Base-by-base conservation (phyloP, 2,797 vertebrate genomes). In the Neomorphus geoffroyi region DNA sequence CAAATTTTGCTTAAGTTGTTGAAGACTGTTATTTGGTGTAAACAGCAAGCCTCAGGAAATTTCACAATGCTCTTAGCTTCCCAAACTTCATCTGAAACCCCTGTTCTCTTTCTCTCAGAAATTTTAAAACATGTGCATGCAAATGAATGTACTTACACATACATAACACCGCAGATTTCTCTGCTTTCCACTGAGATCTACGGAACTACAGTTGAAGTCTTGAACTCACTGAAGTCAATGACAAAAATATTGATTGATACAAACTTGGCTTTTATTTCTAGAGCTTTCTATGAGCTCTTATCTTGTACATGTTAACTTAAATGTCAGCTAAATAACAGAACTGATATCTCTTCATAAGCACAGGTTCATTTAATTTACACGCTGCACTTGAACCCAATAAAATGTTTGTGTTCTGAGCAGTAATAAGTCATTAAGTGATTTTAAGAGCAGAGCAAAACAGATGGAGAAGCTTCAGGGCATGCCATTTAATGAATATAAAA, bases 401-500 rank as follows among this genome's bases (percentile, higher is more conserved):
- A 95, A 70, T 28, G 3, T 43, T 91, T 45, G 67, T 72, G 33
- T 89, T 97, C 23, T 67, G 71, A 96, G 93, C 69, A 80, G 53
- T 48, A 75, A 45, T 72, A 93, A 71, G 88, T 95, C 64, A 91
- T 96, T 69, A 93, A 90, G 92, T 74, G 56, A 87, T 93, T 51
- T 69, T 96, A 94, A 96, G 67, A 91, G 85, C 85, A 28, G 80
- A 87, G 81, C 33, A 93, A 89, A 95, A 92, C 92, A 97, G 94
- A 93, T 80, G 94, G 83, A 83, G 83, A 60, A 56, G 46, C 83
- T 93, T 83, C 81, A 92, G 90, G 72, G 65, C 61, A 85, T 50
- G 56, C 35, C 62, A 83, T 80, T 79, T 89, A 57, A 92, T 50
- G 21, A 96, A 74, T 84, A 95, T 74, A 73, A 75, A 94, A 75